Evolutionary conservation across 1,140 invertebrate species (phyloP).

Genomic region (Muscidifurax raptorellus): DNA sequence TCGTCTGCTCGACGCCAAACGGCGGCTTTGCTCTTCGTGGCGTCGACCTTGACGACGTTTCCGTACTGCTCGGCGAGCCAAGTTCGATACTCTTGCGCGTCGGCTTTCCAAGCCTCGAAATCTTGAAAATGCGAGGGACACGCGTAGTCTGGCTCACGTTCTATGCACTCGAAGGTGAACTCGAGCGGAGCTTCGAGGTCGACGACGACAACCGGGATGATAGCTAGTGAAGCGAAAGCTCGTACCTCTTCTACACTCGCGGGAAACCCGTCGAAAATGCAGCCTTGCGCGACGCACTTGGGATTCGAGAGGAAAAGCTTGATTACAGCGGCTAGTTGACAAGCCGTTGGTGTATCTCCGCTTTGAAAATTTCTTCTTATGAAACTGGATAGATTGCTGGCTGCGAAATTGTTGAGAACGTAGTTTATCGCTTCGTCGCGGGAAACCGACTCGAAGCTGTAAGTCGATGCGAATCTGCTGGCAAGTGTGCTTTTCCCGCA

Average conservation of each 20-base stretch:
- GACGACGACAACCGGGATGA: conserved; percentile 76
- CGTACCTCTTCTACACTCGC: conserved; percentile 70
- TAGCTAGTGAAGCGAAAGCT: conserved; percentile 70
- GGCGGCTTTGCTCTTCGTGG: conserved; percentile 73
- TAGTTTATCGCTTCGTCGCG: conserved; percentile 74
- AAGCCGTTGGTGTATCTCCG: conserved; percentile 30
- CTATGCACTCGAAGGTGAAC: conserved; percentile 69
- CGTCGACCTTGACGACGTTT: conserved; percentile 72
- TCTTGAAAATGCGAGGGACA: conserved; percentile 69
- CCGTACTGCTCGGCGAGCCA: conserved; percentile 76
- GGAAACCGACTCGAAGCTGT: conserved; percentile 74
- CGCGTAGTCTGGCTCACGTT: conserved; percentile 61
- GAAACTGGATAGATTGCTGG: conserved; percentile 69
- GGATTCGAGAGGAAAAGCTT: conserved; percentile 73
- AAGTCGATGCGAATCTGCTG: conserved; percentile 72
- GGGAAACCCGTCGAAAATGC: conserved; percentile 79
- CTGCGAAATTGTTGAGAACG: conserved; percentile 71
- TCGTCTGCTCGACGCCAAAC: conserved; percentile 71
- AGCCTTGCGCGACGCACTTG: conserved; percentile 73
- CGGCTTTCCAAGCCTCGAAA: conserved; percentile 70
- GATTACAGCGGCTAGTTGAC: conserved; percentile 73
- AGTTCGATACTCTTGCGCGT: conserved; percentile 64
- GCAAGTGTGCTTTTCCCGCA: conserved; percentile 87
- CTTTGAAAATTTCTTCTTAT: neutral
- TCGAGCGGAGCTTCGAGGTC: conserved; percentile 70